These are phyloP conservation scores for Thaumatotibia leucotreta DNA, from an alignment of 1,140 invertebrate species.

Conservation along the genomic window DNA sequence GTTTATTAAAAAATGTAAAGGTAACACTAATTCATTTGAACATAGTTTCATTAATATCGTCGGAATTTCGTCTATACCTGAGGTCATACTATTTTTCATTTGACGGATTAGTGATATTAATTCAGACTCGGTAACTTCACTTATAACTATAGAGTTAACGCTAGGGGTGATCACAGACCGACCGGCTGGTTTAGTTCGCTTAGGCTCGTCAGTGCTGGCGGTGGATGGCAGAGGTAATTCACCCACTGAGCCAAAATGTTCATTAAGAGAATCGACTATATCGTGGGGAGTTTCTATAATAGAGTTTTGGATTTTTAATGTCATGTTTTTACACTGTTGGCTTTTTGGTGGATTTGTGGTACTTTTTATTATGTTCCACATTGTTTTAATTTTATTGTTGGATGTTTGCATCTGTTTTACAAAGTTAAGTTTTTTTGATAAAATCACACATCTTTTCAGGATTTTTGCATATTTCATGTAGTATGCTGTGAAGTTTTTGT, in stretches of 20 bases:
- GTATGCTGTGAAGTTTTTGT: neutral
- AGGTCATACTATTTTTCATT: no score
- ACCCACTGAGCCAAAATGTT: neutral
- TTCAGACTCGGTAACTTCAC: no score
- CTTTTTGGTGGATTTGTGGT: neutral
- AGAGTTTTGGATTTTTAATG: neutral
- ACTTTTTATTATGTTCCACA: neutral
- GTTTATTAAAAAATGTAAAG: no score
- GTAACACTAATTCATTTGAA: no score
- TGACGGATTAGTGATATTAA: no score
- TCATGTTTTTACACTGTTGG: neutral
- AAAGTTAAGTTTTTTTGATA: neutral
- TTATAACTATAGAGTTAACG: no score
- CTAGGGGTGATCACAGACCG: no score
- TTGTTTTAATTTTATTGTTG: slow-evolving; percentile 1
- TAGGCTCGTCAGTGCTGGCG: no score
- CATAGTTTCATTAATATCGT: no score
- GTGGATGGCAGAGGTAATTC: no score
- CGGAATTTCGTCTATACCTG: no score
- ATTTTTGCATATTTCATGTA: slow-evolving; percentile 5
- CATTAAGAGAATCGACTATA: neutral
- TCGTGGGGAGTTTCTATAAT: neutral
- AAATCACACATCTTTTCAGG: neutral
- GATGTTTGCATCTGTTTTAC: neutral
- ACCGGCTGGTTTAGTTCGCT: no score